Evolutionary conservation across 2,888 invertebrate species (phyloP).

Genomic region (Holacanthella duospinosa): DNA sequence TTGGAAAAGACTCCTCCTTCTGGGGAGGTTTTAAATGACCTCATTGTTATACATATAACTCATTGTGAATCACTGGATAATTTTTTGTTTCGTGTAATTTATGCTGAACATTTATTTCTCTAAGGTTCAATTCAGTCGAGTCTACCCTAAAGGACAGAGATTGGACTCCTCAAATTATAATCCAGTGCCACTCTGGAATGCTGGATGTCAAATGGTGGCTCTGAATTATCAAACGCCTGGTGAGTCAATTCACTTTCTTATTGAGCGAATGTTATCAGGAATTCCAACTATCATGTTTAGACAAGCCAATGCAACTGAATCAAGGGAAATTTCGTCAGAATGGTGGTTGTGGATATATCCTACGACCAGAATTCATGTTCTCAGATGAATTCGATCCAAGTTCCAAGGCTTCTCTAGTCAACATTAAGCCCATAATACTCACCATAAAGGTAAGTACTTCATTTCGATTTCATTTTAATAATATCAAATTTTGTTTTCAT

Average conservation of each 20-base stretch:
- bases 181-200: constrained; percentile 89
- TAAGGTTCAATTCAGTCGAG: constrained; percentile 72
- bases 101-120: no score
- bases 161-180: constrained; percentile 96
- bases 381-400: constrained; percentile 67
- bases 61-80: constrained; percentile 6
- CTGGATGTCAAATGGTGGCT: constrained; percentile 93
- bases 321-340: constrained; percentile 86
- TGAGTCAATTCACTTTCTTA: constrained; percentile 31
- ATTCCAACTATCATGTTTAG: no score
- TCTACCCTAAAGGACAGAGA: constrained; percentile 80
- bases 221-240: constrained; percentile 86
- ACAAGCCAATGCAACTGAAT: constrained; percentile 93
- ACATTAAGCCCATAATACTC: constrained; percentile 53
- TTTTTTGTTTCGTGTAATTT: neutral
- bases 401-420: constrained; percentile 53
- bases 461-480: no score
- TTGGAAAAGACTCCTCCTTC: no score
- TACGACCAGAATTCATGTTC: constrained; percentile 83
- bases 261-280: no score
- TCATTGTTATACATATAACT: neutral
- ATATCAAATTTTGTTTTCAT: neutral
- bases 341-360: constrained; percentile 80
- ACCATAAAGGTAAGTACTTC: constrained; percentile 51
- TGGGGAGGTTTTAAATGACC: no score